Evolutionary conservation across 2,888 invertebrate species (phyloP).

Genomic region (Notodonta dromedarius): DNA sequence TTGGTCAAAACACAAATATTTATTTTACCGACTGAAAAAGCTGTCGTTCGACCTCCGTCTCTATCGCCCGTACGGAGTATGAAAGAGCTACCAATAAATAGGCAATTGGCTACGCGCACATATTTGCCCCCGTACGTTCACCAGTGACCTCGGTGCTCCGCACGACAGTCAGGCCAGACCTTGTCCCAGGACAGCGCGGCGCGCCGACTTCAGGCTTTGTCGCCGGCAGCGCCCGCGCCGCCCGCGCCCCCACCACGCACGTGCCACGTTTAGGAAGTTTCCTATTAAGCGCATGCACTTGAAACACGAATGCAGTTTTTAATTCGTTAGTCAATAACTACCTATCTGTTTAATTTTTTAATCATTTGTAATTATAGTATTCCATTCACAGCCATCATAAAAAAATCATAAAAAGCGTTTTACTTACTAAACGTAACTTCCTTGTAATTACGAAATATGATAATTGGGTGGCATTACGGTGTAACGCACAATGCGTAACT

Average conservation of each 20-base stretch:
- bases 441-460: slow-evolving; percentile 15
- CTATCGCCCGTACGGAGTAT: slow-evolving; percentile 26
- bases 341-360: neutral
- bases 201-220: slow-evolving; percentile 46
- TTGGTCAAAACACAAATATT: neutral
- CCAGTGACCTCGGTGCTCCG: slow-evolving; percentile 67
- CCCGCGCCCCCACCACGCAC: slow-evolving; percentile 30
- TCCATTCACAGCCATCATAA: neutral
- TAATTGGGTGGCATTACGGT: slow-evolving; percentile 24
- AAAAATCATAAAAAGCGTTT: neutral
- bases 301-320: slow-evolving; percentile 29
- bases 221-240: slow-evolving; percentile 23
- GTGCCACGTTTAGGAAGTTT: slow-evolving; percentile 44
- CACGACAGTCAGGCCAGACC: slow-evolving; percentile 62
- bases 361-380: neutral
- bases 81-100: slow-evolving; percentile 41
- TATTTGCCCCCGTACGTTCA: slow-evolving; percentile 71
- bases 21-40: slow-evolving; percentile 23
- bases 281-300: slow-evolving; percentile 41
- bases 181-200: slow-evolving; percentile 65
- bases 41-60: slow-evolving; percentile 13
- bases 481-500: slow-evolving; percentile 45
- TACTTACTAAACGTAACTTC: neutral
- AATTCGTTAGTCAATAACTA: neutral
- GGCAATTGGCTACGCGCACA: slow-evolving; percentile 57